phyloP scores from a whole-genome alignment of 1,140 invertebrate species.

The Gyrodactylus bullatarudis region DNA sequence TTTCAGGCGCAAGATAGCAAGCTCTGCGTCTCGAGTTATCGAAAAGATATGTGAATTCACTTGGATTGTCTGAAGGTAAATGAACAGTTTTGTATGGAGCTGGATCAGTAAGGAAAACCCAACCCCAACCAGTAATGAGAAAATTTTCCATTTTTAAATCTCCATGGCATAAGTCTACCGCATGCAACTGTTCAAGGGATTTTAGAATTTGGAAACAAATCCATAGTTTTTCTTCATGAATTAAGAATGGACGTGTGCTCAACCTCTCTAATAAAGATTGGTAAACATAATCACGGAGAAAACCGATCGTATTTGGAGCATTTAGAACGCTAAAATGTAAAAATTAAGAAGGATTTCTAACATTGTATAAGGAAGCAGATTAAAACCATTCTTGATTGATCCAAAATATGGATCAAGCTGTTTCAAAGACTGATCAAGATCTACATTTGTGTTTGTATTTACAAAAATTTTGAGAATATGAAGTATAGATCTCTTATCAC shows the following conservation, averaged over 20 bases:
- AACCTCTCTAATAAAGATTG: neutral
- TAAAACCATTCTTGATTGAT: neutral
- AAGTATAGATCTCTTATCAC: neutral
- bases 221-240: constrained; percentile 4
- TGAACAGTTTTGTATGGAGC: constrained; percentile 1
- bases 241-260: constrained; percentile 1
- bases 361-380: neutral
- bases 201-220: constrained; percentile 2
- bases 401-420: neutral
- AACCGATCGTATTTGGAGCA: neutral
- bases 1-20: constrained; percentile 3
- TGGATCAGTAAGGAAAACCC: constrained; percentile 5
- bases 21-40: neutral
- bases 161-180: neutral
- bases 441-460: neutral
- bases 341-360: neutral
- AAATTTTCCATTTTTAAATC: constrained; percentile 7
- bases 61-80: constrained; percentile 1
- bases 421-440: neutral
- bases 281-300: neutral
- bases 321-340: neutral
- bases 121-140: constrained; percentile 5
- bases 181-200: neutral
- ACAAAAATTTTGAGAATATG: neutral
- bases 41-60: constrained; percentile 2